A percentile compares a stretch with the other conserved stretches of the same genome.
Evolutionary conservation across 2,113 vertebrate genomes (phyloP).

Genomic region (Lamprologus ornatipinnis): DNA sequence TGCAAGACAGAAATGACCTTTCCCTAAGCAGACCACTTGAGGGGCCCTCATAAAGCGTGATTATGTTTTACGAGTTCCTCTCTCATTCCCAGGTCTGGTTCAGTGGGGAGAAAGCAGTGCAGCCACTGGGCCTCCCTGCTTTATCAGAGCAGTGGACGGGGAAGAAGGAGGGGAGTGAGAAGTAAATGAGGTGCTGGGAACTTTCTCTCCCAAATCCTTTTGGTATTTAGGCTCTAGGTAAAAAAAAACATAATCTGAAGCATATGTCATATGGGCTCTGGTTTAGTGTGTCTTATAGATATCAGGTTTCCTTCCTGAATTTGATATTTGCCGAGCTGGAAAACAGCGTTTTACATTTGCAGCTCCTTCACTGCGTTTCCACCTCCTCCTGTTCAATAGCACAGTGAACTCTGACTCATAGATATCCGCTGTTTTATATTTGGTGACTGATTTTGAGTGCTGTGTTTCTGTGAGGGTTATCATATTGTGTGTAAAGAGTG

Average conservation of each 20-base stretch:
- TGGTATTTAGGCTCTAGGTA: background rate
- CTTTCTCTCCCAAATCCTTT: constrained; percentile 6
- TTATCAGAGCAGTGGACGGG: constrained; percentile 27
- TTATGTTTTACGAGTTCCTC: constrained; percentile 63
- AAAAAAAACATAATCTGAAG: constrained; percentile 19
- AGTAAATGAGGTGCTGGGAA: constrained; percentile 46
- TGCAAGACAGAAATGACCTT: constrained; percentile 24
- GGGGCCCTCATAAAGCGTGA: constrained; percentile 55
- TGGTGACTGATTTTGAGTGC: background rate
- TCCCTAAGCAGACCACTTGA: constrained; percentile 33
- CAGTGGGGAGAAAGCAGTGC: constrained; percentile 4
- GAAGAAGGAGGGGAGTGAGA: background rate
- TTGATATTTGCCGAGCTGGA: background rate
- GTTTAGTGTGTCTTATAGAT: background rate
- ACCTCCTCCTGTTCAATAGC: background rate
- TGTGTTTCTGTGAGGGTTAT: background rate
- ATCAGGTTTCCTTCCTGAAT: background rate
- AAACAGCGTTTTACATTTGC: background rate
- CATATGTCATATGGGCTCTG: background rate
- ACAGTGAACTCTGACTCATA: background rate
- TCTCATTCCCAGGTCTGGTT: constrained; percentile 46
- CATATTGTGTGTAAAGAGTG: background rate
- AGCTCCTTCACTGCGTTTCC: background rate
- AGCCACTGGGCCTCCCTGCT: constrained; percentile 15
- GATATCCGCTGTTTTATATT: background rate